Base-by-base conservation (phyloP, 2,888 invertebrate species). In the Drosophila lacicola region DNA sequence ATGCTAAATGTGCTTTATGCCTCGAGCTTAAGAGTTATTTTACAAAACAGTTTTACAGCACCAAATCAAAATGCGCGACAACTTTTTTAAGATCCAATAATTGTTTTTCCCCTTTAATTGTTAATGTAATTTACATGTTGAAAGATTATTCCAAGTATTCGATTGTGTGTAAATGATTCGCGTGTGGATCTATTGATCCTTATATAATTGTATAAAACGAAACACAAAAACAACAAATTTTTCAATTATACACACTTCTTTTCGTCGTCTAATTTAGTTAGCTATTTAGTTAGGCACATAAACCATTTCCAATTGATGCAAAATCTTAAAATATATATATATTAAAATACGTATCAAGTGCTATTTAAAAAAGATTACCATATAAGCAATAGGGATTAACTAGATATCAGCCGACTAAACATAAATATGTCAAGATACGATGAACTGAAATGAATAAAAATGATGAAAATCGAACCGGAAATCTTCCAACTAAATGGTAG, bases 291-390 rank as follows among this genome's bases (percentile, higher is more conserved):
- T 78, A 85, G 86, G 68, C 65, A 68, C 72, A 65, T 70, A 71
- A 56, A 82, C 53, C 63, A 83, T 86, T 84, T 88, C 83, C 88
- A 88, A 82, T 73, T 69, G 37, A 65, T 65, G 56, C 54, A 73
- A 67, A 34, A 44, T 58, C 33, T 44, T 51, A 41, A 44, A 60
- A 66, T 46, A 25, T 34, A 33, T 29, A 68, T 55, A 34, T 37
- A 54, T 56, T 61, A 54, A 19, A 5, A 29, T 17, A 54, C 33
- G 9, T 51, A 37, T 46, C 62, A 55, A 13, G 65, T 74, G 74
- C 69, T 74, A 74, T 64, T 58, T 47, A 41, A 71, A 36, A 49
- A 36, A 51, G 41, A 17, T 34, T 60, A 73, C 8, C 8, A 53
- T n/a, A 14, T 77, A 68, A 64, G 68, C 29, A 19, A 21, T 58